Evolutionary conservation across 2,797 vertebrate species (phyloP), one percentile per base, ranked within the genome.

Genomic region (Acanthiza pusilla): DNA sequence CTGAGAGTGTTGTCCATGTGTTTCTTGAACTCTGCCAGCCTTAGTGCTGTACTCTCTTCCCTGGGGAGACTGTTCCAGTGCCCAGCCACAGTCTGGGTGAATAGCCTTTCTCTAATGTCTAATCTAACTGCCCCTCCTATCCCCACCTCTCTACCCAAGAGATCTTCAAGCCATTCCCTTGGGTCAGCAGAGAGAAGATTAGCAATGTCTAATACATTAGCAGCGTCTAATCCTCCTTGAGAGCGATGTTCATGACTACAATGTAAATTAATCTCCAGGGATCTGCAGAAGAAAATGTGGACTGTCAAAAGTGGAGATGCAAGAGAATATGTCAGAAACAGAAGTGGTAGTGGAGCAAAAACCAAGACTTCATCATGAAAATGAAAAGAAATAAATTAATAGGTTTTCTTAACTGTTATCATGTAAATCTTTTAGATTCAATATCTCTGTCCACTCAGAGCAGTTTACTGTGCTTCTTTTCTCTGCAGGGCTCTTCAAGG

Each of bases 351-450:
- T 40, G 13, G 38, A 78, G 18, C 5, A 67, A 72, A 84, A 71
- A 0, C 0, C 12, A 38, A 47, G 15, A 29, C 5, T 62, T 65
- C 4, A 10, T 22, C 0, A 3, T 42, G 42, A 75, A 73, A 79
- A 62, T 32, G 1, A 77, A 67, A 79, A 77, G 3, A 58, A 90
- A 68, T 21, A 60, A 9, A 12, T 6, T 72, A 58, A 47, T 15
- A 10, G 1, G 1, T 22, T 90, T 80, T 55, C 72, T 29, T 58
- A 19, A 23, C 14, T 40, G 26, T 32, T 51, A 45, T 26, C 10
- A 13, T 10, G 12, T 40, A 63, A 87, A 71, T 0, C 1, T 81
- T 75, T 75, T 72, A 45, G 30, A 36, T 63, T 82, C 71, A 65
- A 10, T 45, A 38, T 16, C 22, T 65, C 14, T 82, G 5, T 53